phyloP scores from a whole-genome alignment of 1,140 invertebrate species.

The Hirudo medicinalis region DNA sequence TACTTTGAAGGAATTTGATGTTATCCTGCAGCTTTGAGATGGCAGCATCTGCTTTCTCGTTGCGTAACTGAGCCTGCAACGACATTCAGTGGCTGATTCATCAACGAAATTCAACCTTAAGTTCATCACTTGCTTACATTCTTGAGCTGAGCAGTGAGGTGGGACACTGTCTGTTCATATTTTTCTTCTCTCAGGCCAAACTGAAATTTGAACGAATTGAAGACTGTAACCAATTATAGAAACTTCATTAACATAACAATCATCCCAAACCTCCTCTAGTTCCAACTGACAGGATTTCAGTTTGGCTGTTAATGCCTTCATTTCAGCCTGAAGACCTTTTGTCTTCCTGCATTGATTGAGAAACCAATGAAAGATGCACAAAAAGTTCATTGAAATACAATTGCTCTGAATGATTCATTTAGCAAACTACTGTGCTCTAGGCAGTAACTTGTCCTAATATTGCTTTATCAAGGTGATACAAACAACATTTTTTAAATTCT shows the following conservation, averaged over 20 bases:
- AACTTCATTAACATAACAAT: too few relatives aligned
- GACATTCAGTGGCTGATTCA: not conserved
- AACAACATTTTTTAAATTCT: too few relatives aligned
- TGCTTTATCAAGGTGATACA: too few relatives aligned
- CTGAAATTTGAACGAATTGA: not conserved
- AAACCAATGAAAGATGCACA: too few relatives aligned
- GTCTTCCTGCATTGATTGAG: not conserved
- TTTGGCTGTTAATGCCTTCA: constrained; percentile 8
- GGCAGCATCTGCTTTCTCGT: not conserved
- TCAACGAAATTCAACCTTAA: not conserved
- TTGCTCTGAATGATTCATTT: too few relatives aligned
- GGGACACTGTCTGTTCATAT: not conserved
- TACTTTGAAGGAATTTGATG: constrained; percentile 11
- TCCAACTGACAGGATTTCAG: constrained; percentile 1
- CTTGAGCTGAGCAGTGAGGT: constrained; percentile 3
- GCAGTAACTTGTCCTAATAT: too few relatives aligned
- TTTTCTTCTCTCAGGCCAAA: not conserved
- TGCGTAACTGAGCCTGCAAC: not conserved
- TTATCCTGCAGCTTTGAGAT: not conserved
- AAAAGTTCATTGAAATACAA: too few relatives aligned
- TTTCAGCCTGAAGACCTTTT: not conserved
- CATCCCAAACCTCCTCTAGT: not conserved
- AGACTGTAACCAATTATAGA: not conserved
- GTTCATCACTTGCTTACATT: not conserved
- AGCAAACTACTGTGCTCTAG: too few relatives aligned